Conservation (phyloP, 2,113 vertebrate species). For the Sclerurus mexicanus region DNA sequence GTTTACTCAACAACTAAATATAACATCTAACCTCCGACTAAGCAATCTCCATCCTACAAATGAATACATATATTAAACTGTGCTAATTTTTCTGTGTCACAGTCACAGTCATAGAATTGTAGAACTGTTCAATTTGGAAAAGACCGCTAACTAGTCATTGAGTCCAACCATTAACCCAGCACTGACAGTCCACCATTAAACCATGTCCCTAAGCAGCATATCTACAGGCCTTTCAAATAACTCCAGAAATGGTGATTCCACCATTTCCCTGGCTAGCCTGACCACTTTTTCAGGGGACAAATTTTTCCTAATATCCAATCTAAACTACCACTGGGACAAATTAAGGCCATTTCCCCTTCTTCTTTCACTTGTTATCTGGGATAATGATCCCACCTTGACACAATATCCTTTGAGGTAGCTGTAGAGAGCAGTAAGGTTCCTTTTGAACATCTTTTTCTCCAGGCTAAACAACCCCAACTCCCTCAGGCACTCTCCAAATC, state of each 20-base stretch:
- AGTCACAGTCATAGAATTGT: not conserved
- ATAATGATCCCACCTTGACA: accelerated
- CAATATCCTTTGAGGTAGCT: accelerated
- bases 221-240: accelerated
- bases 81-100: not conserved
- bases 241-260: not conserved
- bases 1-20: not conserved
- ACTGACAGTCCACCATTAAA: not conserved
- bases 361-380: accelerated
- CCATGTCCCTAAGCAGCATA: not conserved
- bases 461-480: not conserved
- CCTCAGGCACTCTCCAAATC: accelerated
- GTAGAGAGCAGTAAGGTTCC: not conserved
- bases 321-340: not conserved
- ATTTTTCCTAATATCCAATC: not conserved
- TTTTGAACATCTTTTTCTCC: not conserved
- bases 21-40: not conserved
- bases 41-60: not conserved
- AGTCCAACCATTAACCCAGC: accelerated
- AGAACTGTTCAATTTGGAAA: not conserved
- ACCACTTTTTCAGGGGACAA: accelerated
- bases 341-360: accelerated
- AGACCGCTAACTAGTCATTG: not conserved
- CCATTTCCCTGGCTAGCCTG: not conserved
- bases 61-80: not conserved